Evolutionary conservation across 2,888 invertebrate species (phyloP).

Genomic region (Monochamus alternatus): DNA sequence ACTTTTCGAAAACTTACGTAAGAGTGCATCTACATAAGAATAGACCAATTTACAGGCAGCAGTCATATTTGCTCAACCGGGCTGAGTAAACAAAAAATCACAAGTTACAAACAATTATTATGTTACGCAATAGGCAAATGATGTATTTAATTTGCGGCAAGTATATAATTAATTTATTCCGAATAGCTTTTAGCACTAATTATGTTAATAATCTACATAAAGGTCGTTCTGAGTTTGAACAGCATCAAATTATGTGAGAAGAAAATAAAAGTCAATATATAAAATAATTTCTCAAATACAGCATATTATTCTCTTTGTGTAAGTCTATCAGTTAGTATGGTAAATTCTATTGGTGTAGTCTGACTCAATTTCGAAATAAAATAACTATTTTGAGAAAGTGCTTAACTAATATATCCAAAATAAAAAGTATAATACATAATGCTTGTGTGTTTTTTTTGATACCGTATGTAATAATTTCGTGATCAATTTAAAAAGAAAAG

Average conservation of each 20-base stretch:
- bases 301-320: neutral
- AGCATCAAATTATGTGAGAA: slow-evolving; percentile 15
- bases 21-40: slow-evolving; percentile 25
- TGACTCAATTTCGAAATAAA: too few species aligned
- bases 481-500: too few species aligned
- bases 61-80: slow-evolving; percentile 20
- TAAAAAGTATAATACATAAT: too few species aligned
- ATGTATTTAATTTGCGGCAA: slow-evolving; percentile 36
- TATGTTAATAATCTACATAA: slow-evolving; percentile 27
- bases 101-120: slow-evolving; percentile 29
- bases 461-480: too few species aligned
- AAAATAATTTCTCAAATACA: neutral
- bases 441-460: too few species aligned
- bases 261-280: slow-evolving; percentile 13
- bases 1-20: slow-evolving; percentile 13
- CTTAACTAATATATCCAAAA: too few species aligned
- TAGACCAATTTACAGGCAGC: slow-evolving; percentile 27
- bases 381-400: too few species aligned
- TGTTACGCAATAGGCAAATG: slow-evolving; percentile 41
- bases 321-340: too few species aligned
- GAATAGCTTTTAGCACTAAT: slow-evolving; percentile 36
- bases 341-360: too few species aligned
- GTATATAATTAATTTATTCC: slow-evolving; percentile 46
- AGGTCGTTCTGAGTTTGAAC: slow-evolving; percentile 20
- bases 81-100: slow-evolving; percentile 22